Conservation (phyloP, 2,797 vertebrate genomes). For the Anguilla pacifica region DNA sequence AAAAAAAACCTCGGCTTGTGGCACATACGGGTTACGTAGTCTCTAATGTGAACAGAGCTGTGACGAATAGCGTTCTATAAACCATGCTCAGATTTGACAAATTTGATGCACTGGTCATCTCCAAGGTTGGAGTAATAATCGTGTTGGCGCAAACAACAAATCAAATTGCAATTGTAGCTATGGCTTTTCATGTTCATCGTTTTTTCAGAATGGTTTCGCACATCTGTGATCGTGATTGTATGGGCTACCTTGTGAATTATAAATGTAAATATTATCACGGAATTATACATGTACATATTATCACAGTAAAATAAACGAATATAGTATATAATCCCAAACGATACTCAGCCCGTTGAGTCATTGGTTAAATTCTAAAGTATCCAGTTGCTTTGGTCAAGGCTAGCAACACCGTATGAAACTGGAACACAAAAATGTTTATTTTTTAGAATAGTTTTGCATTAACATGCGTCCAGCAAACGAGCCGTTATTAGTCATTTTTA, state of each 20-base stretch:
- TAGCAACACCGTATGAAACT: background rate
- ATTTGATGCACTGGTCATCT: background rate
- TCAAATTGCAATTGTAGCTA: background rate
- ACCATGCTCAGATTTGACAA: background rate
- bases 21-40: background rate
- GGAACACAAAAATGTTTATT: background rate
- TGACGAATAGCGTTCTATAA: background rate
- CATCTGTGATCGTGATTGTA: background rate
- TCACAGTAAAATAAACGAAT: background rate
- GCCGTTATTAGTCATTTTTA: background rate
- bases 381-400: background rate
- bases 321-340: background rate
- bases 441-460: background rate
- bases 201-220: background rate
- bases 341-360: background rate
- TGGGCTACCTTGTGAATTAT: background rate
- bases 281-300: background rate
- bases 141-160: background rate
- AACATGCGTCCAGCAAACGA: background rate
- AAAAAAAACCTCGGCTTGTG: background rate
- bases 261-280: background rate
- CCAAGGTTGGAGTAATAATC: background rate
- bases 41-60: background rate
- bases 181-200: background rate
- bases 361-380: background rate